Conservation (phyloP, 2,113 vertebrate species). For the Colaptes auratus region DNA sequence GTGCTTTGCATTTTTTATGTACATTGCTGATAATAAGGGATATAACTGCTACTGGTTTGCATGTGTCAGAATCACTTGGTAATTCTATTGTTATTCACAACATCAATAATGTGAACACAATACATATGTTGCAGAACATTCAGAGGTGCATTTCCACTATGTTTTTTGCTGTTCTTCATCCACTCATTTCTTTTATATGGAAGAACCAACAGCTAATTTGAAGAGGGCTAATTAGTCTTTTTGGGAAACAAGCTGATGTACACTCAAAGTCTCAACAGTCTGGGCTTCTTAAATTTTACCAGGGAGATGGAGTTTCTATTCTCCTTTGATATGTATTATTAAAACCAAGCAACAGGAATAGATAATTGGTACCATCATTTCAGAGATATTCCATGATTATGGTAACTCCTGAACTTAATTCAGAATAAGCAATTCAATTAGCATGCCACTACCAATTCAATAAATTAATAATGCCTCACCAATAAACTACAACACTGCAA, state of each 20-base stretch:
- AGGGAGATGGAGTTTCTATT: background rate
- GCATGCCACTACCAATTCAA: background rate
- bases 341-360: background rate
- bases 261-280: background rate
- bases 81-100: background rate
- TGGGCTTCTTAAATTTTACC: background rate
- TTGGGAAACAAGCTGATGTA: background rate
- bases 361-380: background rate
- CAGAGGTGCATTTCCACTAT: background rate
- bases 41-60: background rate
- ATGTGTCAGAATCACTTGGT: background rate
- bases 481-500: background rate
- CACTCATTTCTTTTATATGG: background rate
- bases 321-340: background rate
- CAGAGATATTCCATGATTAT: background rate
- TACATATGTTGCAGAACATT: background rate
- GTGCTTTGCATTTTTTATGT: background rate
- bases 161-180: background rate
- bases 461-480: background rate
- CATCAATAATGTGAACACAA: background rate
- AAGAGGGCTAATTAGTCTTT: background rate
- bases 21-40: background rate
- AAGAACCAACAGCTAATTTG: background rate
- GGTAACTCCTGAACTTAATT: background rate
- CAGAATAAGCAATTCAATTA: background rate